These are phyloP conservation scores for Numida meleagris DNA, from an alignment of 2,113 vertebrate genomes.

Conservation along the genomic window DNA sequence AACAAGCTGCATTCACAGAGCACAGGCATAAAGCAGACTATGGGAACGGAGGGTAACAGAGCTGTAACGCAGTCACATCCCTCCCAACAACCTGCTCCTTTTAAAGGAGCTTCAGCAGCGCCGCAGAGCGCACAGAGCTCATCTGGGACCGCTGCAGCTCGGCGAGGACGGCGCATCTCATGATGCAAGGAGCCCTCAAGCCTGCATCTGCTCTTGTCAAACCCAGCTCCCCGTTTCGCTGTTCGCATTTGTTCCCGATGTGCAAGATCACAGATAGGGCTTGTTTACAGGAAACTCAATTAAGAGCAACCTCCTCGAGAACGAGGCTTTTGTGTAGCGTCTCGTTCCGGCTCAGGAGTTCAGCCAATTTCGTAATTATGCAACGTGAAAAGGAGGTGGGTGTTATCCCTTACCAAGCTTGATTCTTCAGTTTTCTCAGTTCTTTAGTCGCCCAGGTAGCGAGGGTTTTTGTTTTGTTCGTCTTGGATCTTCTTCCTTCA, in stretches of 20 bases:
- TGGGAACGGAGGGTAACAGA: too few species aligned
- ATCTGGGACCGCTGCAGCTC: not conserved
- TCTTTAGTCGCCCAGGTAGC: slow-evolving; percentile 99
- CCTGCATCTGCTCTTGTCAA: fast-evolving
- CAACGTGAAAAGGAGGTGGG: not conserved
- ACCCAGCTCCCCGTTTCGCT: fast-evolving
- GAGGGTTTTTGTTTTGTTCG: slow-evolving; percentile 95
- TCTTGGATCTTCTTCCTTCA: slow-evolving; percentile 95
- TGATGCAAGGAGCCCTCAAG: fast-evolving
- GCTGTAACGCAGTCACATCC: fast-evolving
- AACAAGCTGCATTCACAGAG: not conserved
- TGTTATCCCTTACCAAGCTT: slow-evolving; percentile 88
- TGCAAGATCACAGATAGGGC: not conserved
- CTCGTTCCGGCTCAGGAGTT: not conserved
- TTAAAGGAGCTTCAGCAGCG: fast-evolving
- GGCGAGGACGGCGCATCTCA: fast-evolving
- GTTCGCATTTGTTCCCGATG: not conserved
- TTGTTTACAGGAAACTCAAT: not conserved
- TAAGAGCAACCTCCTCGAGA: not conserved
- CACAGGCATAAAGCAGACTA: too few species aligned
- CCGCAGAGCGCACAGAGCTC: not conserved
- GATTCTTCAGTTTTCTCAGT: slow-evolving; percentile 97
- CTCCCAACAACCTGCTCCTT: not conserved
- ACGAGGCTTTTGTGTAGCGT: not conserved
- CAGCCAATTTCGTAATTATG: not conserved